These are phyloP conservation scores for Nestor notabilis DNA, from an alignment of 2,113 vertebrate genomes.

Conservation along the genomic window DNA sequence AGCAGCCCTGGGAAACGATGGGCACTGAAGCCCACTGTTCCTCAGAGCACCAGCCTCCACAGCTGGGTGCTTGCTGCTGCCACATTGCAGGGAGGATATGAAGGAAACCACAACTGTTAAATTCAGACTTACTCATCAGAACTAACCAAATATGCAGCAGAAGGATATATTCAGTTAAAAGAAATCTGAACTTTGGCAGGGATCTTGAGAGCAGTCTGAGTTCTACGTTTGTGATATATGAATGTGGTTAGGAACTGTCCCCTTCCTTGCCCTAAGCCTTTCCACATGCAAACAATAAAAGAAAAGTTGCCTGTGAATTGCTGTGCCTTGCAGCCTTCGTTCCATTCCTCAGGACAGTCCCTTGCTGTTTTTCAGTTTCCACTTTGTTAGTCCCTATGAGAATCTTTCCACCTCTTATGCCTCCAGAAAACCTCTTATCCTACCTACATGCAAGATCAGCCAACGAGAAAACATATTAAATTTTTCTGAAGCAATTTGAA, in stretches of 20 bases:
- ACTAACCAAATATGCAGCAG: background rate
- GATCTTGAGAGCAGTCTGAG: background rate
- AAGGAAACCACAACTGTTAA: background rate
- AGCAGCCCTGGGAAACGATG: background rate
- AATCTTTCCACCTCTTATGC: background rate
- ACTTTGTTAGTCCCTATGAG: background rate
- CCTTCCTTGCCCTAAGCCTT: background rate
- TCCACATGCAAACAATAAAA: background rate
- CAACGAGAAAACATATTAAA: background rate
- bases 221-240: background rate
- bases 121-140: background rate
- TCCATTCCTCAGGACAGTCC: rapidly evolving
- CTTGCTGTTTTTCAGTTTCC: background rate
- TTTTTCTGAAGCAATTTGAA: background rate
- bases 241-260: background rate
- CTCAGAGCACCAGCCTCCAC: background rate
- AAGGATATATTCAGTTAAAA: background rate
- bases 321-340: background rate
- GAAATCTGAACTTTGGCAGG: background rate
- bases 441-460: background rate
- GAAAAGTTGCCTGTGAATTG: background rate
- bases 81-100: no score
- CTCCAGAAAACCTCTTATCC: background rate
- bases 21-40: background rate
- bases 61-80: background rate